Conservation (phyloP, 2,888 invertebrate genomes). For the Scaeva pyrastri region DNA sequence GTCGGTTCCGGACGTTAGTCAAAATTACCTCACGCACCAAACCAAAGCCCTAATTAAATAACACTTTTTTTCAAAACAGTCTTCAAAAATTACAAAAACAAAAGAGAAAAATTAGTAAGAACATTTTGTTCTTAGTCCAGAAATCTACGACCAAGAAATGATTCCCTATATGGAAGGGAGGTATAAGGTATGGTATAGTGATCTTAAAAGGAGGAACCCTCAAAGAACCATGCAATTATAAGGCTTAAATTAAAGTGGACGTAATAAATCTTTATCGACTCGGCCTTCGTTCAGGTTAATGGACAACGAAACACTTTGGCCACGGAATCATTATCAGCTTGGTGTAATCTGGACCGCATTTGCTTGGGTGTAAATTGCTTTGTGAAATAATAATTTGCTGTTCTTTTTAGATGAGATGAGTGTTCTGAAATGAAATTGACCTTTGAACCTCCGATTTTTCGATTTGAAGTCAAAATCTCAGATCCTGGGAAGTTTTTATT, state of each 20-base stretch:
- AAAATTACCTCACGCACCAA: conserved; percentile 16
- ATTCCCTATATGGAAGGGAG: conserved; percentile 26
- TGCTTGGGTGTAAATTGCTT: conserved; percentile 44
- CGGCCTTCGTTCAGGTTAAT: conserved; percentile 35
- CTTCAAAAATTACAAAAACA: neutral
- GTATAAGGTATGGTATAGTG: conserved; percentile 1
- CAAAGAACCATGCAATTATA: conserved; percentile 42
- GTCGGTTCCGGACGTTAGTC: conserved; percentile 28
- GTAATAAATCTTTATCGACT: conserved; percentile 65
- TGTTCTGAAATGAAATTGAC: neutral
- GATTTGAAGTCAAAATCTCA: neutral
- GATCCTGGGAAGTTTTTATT: neutral
- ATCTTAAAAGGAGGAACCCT: conserved; percentile 10
- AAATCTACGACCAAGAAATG: conserved; percentile 14
- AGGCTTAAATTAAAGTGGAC: conserved; percentile 44
- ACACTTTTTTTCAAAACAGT: neutral
- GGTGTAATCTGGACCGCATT: conserved; percentile 47
- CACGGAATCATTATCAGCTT: conserved; percentile 42
- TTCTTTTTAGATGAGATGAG: neutral
- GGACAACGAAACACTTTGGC: conserved; percentile 51
- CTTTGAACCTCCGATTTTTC: neutral
- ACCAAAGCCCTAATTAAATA: conserved; percentile 44
- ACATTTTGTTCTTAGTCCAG: neutral
- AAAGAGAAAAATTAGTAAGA: neutral
- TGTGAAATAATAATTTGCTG: conserved; percentile 10